A percentile compares a stretch with the other conserved stretches of the same genome.
These are phyloP conservation scores for Cavia porcellus DNA, from an alignment of 2,113 vertebrate genomes.

Conservation along the genomic window DNA sequence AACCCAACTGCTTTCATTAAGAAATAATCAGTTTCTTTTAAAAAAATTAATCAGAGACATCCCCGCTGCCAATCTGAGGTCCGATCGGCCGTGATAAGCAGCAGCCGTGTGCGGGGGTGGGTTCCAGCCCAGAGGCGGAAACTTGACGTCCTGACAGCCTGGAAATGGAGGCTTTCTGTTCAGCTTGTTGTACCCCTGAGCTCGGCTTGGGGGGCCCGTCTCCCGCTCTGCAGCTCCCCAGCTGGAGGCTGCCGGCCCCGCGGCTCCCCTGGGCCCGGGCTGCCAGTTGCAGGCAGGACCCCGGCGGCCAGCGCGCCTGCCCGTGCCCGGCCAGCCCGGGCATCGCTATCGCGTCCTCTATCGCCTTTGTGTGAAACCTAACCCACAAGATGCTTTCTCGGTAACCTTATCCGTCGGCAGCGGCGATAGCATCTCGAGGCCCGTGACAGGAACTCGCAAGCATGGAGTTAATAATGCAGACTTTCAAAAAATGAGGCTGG, in stretches of 20 bases:
- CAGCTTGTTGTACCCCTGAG: neutral
- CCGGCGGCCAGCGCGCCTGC: neutral
- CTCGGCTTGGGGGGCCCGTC: neutral
- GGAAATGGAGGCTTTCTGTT: slow-evolving; percentile 72
- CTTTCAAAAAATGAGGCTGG: slow-evolving; percentile 93
- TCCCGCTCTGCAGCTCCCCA: neutral
- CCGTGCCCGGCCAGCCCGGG: slow-evolving; percentile 76
- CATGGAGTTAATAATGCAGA: slow-evolving; percentile 98
- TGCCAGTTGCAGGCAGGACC: neutral
- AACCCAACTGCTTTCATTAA: slow-evolving; percentile 42
- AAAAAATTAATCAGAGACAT: slow-evolving; percentile 51
- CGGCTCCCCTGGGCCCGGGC: neutral
- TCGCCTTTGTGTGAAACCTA: slow-evolving; percentile 91
- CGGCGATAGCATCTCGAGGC: slow-evolving; percentile 98
- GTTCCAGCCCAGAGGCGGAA: slow-evolving; percentile 53
- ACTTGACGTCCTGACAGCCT: slow-evolving; percentile 37
- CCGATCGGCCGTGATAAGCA: neutral
- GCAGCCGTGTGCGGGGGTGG: neutral
- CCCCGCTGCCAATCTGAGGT: neutral
- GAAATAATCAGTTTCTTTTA: slow-evolving; percentile 50
- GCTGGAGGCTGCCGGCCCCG: neutral
- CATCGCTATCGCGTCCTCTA: slow-evolving; percentile 87
- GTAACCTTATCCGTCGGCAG: slow-evolving; percentile 96
- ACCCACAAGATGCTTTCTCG: slow-evolving; percentile 96
- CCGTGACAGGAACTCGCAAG: slow-evolving; percentile 98